Evolutionary conservation across 1,140 invertebrate genomes (phyloP).

Genomic region (Vanessa atalanta): DNA sequence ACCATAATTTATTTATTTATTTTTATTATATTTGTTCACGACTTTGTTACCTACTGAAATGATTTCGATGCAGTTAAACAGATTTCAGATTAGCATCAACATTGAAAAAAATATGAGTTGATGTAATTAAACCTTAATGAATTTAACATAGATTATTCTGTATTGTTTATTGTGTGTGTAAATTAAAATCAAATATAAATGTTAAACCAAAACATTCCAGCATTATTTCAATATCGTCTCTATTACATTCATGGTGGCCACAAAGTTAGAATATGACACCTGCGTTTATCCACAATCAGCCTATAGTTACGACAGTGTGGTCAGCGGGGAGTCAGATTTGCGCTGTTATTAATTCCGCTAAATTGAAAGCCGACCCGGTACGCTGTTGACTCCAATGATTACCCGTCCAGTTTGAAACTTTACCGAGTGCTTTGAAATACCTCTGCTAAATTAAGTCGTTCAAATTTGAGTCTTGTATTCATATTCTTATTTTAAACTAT

Average conservation of each 20-base stretch:
- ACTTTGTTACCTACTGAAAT: background rate
- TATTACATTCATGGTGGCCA: slow-evolving; percentile 31
- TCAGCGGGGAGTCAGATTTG: slow-evolving; percentile 42
- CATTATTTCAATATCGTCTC: slow-evolving; percentile 11
- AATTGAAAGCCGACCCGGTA: slow-evolving; percentile 53
- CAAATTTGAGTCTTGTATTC: slow-evolving; percentile 25
- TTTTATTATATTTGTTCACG: background rate
- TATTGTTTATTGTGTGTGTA: too few species aligned
- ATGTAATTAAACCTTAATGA: too few species aligned
- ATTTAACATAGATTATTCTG: too few species aligned
- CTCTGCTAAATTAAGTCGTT: slow-evolving; percentile 30
- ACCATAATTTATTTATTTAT: background rate
- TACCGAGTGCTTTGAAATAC: slow-evolving; percentile 41
- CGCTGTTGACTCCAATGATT: slow-evolving; percentile 47
- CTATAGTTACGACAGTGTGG: slow-evolving; percentile 35
- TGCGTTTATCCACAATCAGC: slow-evolving; percentile 36
- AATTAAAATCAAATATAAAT: background rate
- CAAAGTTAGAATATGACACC: slow-evolving; percentile 44
- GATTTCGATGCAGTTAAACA: background rate
- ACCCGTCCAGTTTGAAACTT: slow-evolving; percentile 46
- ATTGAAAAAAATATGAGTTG: too few species aligned
- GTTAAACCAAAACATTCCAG: background rate
- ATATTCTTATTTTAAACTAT: background rate
- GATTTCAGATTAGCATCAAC: too few species aligned
- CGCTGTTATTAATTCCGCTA: slow-evolving; percentile 55